These are phyloP conservation scores for Microplitis deprimator DNA, from an alignment of 2,888 invertebrate species.

Conservation along the genomic window DNA sequence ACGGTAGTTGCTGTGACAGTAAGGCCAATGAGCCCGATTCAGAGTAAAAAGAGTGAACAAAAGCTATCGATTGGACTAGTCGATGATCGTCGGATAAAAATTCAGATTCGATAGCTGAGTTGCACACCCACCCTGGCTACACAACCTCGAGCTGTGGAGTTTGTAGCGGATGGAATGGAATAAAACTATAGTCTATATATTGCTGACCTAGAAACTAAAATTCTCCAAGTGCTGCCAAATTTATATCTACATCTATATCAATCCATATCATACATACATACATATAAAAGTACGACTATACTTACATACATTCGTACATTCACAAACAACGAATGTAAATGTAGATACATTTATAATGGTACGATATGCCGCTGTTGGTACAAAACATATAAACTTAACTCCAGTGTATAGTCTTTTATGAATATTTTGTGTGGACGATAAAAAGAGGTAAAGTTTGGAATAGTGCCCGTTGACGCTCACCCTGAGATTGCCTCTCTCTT, in stretches of 20 bases:
- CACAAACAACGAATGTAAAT: constrained; percentile 1
- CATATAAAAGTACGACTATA: background rate
- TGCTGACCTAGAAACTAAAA: constrained; percentile 40
- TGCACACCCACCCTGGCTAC: background rate
- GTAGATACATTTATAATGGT: constrained; percentile 38
- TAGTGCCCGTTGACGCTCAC: constrained; percentile 33
- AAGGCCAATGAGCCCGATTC: background rate
- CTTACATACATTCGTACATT: background rate
- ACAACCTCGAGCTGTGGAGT: background rate
- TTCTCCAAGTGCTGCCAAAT: constrained; percentile 31
- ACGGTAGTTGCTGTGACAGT: background rate
- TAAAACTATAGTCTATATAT: constrained; percentile 7
- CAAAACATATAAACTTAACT: constrained; percentile 35
- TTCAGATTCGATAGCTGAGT: constrained; percentile 11
- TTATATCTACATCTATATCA: constrained; percentile 30
- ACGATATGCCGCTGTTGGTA: constrained; percentile 33
- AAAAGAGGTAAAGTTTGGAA: constrained; percentile 38
- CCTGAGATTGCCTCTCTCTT: background rate
- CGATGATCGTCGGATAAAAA: constrained; percentile 11
- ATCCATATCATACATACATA: background rate
- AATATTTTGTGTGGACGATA: constrained; percentile 42
- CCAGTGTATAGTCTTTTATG: constrained; percentile 35
- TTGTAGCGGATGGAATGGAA: background rate
- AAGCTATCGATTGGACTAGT: background rate
- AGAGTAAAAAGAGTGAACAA: background rate